Base-by-base conservation (phyloP, 2,888 invertebrate genomes). In the Nephrotoma appendiculata region DNA sequence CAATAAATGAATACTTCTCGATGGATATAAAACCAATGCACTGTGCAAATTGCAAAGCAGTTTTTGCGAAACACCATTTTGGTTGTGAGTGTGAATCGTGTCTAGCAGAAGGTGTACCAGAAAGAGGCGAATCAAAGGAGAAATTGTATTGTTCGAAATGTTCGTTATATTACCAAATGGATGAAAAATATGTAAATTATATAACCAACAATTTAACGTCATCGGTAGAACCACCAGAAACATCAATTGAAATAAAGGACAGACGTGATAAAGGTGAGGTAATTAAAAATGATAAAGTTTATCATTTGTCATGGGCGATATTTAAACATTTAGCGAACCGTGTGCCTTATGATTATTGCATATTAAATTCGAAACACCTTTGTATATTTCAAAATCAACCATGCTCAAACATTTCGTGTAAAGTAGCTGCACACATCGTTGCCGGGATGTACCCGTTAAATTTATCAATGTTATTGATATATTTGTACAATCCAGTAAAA, bases 221-320 rank as follows among this genome's bases (percentile, higher is more conserved):
- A 43, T 42, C 7, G 41, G 11, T 42, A 15, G 84, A 84, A 42
- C 45, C 6, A 11, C 42, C 87, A 19, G 19, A 71, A 4, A 41
- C 45, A n/a, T 41, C 19, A 86, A 43, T 4, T 44, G 43, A 57
- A 44, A 7, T 9, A 6, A 71, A 84, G 41, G n/a, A 15, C 9
- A 41, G 42, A 12, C n/a, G 42, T 15, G 42, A 43, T 84, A 42
- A 41, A 9, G 43, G 84, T 84, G 71, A 71, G 71, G 31, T 31
- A 71, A 71, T 71, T 7, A 42, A n/a, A 84, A 84, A 84, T 43
- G 42, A 84, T 84, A 71, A 71, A 71, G 6, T 84, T 84, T 86
- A 92, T 88, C 92, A 92, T 88, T 89, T 92, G 57, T 90, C 91
- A 86, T 92, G 92, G 92, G 91, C 91, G 31, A 91, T 92, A 31